Conservation (phyloP, 2,113 vertebrate species). For the Acrocephalus kingi region DNA sequence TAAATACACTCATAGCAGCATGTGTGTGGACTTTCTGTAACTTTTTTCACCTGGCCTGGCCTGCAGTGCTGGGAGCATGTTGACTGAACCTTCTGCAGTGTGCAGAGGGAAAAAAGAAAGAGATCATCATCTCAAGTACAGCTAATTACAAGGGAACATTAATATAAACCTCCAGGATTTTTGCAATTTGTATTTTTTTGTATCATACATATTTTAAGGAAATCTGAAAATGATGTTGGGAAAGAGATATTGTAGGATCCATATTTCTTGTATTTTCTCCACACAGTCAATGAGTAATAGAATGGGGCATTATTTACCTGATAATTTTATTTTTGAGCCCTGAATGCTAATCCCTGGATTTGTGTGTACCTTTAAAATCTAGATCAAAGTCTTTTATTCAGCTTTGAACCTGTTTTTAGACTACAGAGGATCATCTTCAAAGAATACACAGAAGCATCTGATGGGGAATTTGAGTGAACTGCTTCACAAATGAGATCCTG, state of each 20-base stretch:
- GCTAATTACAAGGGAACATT: background rate
- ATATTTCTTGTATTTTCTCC: background rate
- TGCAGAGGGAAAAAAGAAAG: background rate
- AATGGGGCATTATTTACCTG: background rate
- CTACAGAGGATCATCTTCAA: background rate
- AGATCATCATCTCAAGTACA: background rate
- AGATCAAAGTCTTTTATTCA: background rate
- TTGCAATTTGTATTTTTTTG: background rate
- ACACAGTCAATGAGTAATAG: background rate
- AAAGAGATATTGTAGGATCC: background rate
- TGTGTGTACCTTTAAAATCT: background rate
- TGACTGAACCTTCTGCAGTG: slow-evolving; percentile 77
- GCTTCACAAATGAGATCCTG: background rate
- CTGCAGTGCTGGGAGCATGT: slow-evolving; percentile 83
- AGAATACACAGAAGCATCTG: background rate
- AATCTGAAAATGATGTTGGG: background rate
- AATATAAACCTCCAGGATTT: background rate
- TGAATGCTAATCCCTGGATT: background rate
- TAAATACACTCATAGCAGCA: slow-evolving; percentile 87
- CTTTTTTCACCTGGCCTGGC: slow-evolving; percentile 86
- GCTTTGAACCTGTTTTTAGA: background rate
- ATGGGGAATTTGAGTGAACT: background rate
- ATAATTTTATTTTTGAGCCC: background rate
- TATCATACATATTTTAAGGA: background rate
- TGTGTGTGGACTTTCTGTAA: slow-evolving; percentile 81